Base-by-base conservation (phyloP, 2,888 invertebrate genomes). In the Acronicta alni region DNA sequence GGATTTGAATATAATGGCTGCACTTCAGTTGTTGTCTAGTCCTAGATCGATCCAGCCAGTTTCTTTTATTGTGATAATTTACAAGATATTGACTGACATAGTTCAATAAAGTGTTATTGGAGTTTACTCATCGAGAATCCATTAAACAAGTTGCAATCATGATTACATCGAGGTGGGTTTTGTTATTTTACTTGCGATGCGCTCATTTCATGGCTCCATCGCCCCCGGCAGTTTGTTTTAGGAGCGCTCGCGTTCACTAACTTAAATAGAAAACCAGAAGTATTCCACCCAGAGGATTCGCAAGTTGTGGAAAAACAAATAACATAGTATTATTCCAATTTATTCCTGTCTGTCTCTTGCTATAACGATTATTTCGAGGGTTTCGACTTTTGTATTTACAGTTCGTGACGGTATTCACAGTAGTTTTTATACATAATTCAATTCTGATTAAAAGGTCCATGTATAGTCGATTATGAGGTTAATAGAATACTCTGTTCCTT, bases 1-100 rank as follows among this genome's bases (percentile, higher is more conserved):
- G 35, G 63, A 45, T 55, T 44, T 41, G 42, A 59, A 68, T 52
- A 51, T 48, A 74, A 73, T 74, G 41, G 48, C 42, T 62, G 45
- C 53, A 44, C 46, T 69, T 38, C 30, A 37, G 49, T 53, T 44
- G 37, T 35, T 35, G 17, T 52, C 23, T 45, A 54, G 43, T 46
- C 38, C 52, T 51, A 45, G 53, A 67, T 58, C 48, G 41, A 39
- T 47, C 26, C 20, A 35, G 37, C 14, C 17, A 49, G 7, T 42
- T 39, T 48, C 59, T 20, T 52, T 66, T 58, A 38, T 66, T 56
- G 18, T 10, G 4, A n/a, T 42, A 26, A 67, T 44, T 54, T 23
- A 23, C 37, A 16, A 39, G 46, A 49, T 30, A 23, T 43, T 67
- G 32, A 17, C 67, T 51, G 35, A 23, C 5, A 7, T 26, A 35